Conservation (phyloP, 2,113 vertebrate species). For the mouse (Mus musculus) region GRCm39 chr12:40472501-40473000, state of each 20-base stretch:
- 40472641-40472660: neutral
- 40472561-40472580: neutral
- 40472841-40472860: neutral
- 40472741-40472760: neutral
- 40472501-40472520: neutral
- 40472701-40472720: neutral
- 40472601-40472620: neutral
- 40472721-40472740: neutral
- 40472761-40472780: neutral
- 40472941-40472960: neutral
- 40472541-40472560: neutral
- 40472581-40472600: neutral
- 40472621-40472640: neutral
- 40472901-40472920: neutral
- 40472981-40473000: neutral
- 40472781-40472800: neutral
- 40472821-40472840: neutral
- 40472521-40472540: neutral
- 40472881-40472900: neutral
- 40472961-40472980: neutral
- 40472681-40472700: neutral
- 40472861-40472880: neutral
- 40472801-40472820: neutral
- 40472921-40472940: neutral
- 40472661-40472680: neutral